Evolutionary conservation across 2,888 invertebrate genomes (phyloP), one percentile per base, ranked within the genome.

Genomic region (Neoitamus cyanurus): DNA sequence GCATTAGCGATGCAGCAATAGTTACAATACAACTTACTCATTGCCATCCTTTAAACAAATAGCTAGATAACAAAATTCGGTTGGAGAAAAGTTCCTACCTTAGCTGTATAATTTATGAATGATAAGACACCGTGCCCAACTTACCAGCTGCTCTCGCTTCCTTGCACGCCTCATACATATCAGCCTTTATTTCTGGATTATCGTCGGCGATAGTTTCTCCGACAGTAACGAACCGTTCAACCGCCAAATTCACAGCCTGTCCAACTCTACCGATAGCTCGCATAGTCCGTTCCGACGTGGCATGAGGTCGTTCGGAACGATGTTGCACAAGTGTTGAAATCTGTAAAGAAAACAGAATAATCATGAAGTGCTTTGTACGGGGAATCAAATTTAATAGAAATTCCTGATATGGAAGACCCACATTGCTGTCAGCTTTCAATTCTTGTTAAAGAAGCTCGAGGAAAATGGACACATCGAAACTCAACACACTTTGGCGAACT

Each of bases 141-240:
- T 92, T 91, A 98, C 99, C 99, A 90, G 99, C 98, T 89, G 96
- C 94, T 88, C 98, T 93, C 15, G 99, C 99, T 90, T 99, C 99
- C 90, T 97, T 97, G 92, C 99, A 99, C 31, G 99, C 99, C 89
- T 98, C 97, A 91, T 97, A 98, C 99, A 99, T 99, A 91, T 98
- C 98, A 90, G 96, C 95, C 88, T 97, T 95, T 88, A 99, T 97
- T 92, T 99, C 99, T 36, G 96, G 96, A 93, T 99, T 98, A 93
- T 99, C 98, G 92, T 98, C 98, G 75, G 98, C 99, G 90, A 99
- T 99, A 89, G 98, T 97, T 92, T 99, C 99, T 69, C 99, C 99
- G 87, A 99, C 99, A 69, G 98, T 97, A 88, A 99, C 98, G 93
- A 99, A 99, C 88, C 99, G 94, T 90, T 99, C 99, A 85, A 99